These are phyloP conservation scores for Strix uralensis DNA, from an alignment of 2,113 vertebrate genomes.

Conservation along the genomic window DNA sequence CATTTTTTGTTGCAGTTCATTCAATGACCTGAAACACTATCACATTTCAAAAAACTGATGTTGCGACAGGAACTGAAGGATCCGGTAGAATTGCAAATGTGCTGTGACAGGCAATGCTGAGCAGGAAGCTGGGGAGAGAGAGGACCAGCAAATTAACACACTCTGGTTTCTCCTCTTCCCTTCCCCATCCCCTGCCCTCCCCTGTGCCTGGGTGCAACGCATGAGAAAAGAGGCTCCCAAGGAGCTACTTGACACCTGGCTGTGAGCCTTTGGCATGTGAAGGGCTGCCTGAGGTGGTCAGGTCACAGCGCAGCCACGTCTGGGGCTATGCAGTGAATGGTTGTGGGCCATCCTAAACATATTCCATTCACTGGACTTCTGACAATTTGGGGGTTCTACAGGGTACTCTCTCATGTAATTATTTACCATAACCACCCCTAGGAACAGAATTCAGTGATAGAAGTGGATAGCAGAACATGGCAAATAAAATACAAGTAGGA, in stretches of 20 bases:
- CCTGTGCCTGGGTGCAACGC: background rate
- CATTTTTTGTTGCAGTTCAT: background rate
- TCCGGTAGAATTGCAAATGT: rapidly evolving
- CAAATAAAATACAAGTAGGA: background rate
- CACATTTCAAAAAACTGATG: background rate
- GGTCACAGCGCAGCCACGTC: rapidly evolving
- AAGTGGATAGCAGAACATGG: rapidly evolving
- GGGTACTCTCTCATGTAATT: background rate
- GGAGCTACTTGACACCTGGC: rapidly evolving
- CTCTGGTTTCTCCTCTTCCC: background rate
- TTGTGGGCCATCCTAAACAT: background rate
- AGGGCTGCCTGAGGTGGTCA: background rate
- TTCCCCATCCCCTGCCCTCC: background rate
- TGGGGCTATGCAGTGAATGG: background rate
- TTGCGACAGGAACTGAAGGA: background rate
- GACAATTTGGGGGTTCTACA: background rate
- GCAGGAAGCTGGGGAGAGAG: background rate
- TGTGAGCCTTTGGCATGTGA: rapidly evolving
- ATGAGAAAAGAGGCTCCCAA: background rate
- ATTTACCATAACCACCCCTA: rapidly evolving
- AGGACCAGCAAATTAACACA: background rate
- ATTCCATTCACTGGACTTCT: rapidly evolving
- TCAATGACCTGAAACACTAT: background rate
- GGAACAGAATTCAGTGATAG: background rate
- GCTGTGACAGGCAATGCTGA: background rate